Base-by-base conservation (phyloP, 2,113 vertebrate genomes). In the Sorex fumeus region DNA sequence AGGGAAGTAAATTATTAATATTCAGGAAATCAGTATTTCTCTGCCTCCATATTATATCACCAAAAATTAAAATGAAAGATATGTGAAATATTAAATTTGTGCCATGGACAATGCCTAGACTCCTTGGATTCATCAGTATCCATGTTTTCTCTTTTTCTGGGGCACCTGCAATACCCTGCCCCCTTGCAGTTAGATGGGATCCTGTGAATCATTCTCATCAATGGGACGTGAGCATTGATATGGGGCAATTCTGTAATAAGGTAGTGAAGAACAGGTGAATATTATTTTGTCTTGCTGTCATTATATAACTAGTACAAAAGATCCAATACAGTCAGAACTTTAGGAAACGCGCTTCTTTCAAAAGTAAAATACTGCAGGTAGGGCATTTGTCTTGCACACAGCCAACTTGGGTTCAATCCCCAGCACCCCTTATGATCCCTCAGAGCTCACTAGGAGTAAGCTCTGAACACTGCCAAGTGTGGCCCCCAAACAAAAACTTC, bases 61-160 rank as follows among this genome's bases (percentile, higher is more conserved):
- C 62, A 91, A 90, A 25, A 71, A 16, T 70, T 40, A 84, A 60
- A 34, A 71, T 13, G 34, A 30, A 90, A 89, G 47, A 50, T 50
- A 50, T 50, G 47, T 50, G 47, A 50, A 2, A 13, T 43, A 66
- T 86, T 71, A 47, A 87, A 32, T 84, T 23, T 81, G 25, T 50
- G 7, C 10, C 47, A 50, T 50, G 47, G 47, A 50, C 47, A 50
- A 50, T 50, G 13, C 47, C 13, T 50, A 50, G 57, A 60, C 23
- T 23, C 57, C 3, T 67, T 67, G 30, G 66, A n/a, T 30, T n/a
- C 66, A 32, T 16, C 3, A 2, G 8, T 69, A 6, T n/a, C 13
- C 50, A 43, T 19, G 34, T 11, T 74, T 66, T 15, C 15, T 34
- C 27, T 32, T 80, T 43, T 62, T 84, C 34, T 75, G 36, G 25